phyloP scores from a whole-genome alignment of 2,797 vertebrate species.

The Megaceryle alcyon region DNA sequence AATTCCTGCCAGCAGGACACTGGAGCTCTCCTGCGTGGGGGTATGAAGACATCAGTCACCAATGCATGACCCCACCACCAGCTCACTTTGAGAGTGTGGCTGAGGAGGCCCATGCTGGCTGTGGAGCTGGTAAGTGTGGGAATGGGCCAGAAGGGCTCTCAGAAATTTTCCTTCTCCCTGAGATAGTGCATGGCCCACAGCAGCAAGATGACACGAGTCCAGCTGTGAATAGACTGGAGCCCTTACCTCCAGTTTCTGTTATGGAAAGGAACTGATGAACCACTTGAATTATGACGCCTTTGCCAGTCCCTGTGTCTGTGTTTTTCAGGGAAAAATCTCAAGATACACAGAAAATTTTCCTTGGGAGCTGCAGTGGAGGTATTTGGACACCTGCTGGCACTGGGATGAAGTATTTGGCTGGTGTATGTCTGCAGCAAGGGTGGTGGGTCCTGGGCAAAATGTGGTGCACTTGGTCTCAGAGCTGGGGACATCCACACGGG shows the following conservation, averaged over 20 bases:
- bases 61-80: slow-evolving; percentile 71
- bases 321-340: not conserved
- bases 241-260: not conserved
- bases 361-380: not conserved
- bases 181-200: slow-evolving; percentile 63
- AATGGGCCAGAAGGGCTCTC: slow-evolving; percentile 35
- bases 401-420: not conserved
- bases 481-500: not conserved
- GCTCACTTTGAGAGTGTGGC: slow-evolving; percentile 71
- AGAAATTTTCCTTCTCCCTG: slow-evolving; percentile 63
- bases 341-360: not conserved
- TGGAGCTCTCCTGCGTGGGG: slow-evolving; percentile 76
- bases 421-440: not conserved
- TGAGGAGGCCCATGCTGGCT: slow-evolving; percentile 58
- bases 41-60: slow-evolving; percentile 88
- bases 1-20: slow-evolving; percentile 89
- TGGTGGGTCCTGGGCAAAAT: not conserved
- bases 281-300: not conserved
- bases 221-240: not conserved
- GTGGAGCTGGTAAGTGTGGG: not conserved
- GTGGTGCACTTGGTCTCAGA: rapidly evolving
- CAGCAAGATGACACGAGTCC: slow-evolving; percentile 25
- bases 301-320: not conserved
- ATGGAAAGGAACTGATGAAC: not conserved
- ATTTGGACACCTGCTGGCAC: not conserved